These are phyloP conservation scores for Pyrrhia umbra DNA, from an alignment of 2,888 invertebrate genomes.

Conservation along the genomic window DNA sequence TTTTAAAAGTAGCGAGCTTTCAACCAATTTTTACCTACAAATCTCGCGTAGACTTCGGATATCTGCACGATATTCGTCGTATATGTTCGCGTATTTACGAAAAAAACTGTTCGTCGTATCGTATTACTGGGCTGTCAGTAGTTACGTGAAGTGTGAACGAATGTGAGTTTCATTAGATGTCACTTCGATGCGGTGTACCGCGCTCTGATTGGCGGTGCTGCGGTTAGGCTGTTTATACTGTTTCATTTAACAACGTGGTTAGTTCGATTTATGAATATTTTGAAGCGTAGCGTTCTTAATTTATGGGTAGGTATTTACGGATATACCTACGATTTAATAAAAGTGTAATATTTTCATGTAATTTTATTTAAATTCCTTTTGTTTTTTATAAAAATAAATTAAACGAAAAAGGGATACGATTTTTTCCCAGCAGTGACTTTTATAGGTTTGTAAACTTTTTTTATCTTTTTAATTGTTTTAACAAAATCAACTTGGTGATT, in stretches of 20 bases:
- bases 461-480: too few relatives aligned
- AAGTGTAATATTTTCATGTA: too few relatives aligned
- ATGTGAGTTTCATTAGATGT: constrained; percentile 53
- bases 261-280: constrained; percentile 10
- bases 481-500: too few relatives aligned
- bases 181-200: constrained; percentile 45
- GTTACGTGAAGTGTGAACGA: constrained; percentile 49
- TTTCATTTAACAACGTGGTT: constrained; percentile 16
- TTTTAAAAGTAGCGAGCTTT: not conserved
- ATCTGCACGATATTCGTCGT: not conserved
- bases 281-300: not conserved
- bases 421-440: not conserved
- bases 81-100: constrained; percentile 30
- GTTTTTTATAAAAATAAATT: not conserved
- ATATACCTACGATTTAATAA: not conserved
- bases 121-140: constrained; percentile 44
- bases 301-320: not conserved
- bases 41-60: not conserved
- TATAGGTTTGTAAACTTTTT: too few relatives aligned
- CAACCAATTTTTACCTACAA: not conserved
- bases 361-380: too few relatives aligned
- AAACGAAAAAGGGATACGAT: not conserved
- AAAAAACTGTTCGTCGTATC: constrained; percentile 32
- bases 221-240: constrained; percentile 18
- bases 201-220: constrained; percentile 47